Evolutionary conservation across 2,113 vertebrate genomes (phyloP).

Genomic region (Chelonoidis abingdonii): DNA sequence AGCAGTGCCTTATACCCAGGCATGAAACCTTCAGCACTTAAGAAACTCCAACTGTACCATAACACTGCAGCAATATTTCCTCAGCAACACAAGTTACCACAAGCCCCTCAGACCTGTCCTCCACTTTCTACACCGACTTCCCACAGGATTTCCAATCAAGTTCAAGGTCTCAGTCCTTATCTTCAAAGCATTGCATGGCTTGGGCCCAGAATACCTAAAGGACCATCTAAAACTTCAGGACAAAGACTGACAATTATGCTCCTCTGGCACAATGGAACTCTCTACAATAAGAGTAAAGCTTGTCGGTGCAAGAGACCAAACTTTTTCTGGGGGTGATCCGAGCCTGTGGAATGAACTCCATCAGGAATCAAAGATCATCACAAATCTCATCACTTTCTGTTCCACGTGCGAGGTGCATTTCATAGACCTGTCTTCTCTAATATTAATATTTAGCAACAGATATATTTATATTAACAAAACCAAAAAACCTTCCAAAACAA

Average conservation of each 20-base stretch:
- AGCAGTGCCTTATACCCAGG: neutral
- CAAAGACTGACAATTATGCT: neutral
- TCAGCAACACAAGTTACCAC: neutral
- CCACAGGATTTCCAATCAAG: neutral
- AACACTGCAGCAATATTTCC: neutral
- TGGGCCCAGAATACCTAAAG: neutral
- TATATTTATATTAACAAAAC: neutral
- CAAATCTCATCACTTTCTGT: neutral
- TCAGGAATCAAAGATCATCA: neutral
- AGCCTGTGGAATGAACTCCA: neutral
- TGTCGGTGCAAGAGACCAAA: no score
- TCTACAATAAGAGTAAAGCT: neutral
- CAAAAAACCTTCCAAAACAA: neutral
- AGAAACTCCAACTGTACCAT: neutral
- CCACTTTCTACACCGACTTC: neutral
- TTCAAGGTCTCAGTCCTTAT: neutral
- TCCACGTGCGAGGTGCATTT: neutral
- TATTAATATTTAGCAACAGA: neutral
- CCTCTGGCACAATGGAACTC: neutral
- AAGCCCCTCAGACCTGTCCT: neutral
- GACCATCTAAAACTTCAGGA: neutral
- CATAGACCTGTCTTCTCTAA: neutral
- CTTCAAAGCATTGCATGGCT: neutral
- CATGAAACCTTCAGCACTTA: neutral
- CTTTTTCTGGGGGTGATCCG: neutral